phyloP scores from a whole-genome alignment of 2,888 invertebrate genomes.

The Fragum fragum region DNA sequence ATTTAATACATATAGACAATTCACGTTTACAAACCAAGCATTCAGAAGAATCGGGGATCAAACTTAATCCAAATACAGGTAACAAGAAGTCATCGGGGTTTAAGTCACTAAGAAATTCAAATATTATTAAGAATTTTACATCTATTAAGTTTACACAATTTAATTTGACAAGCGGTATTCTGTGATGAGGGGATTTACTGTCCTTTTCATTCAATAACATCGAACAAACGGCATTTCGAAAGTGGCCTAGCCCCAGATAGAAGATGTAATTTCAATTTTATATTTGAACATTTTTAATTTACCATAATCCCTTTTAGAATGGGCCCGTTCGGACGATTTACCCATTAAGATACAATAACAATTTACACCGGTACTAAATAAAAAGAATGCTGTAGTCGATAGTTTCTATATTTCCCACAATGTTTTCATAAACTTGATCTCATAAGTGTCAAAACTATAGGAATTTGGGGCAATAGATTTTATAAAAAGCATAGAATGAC shows the following conservation, averaged over 20 bases:
- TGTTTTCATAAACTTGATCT: no score
- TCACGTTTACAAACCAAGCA: background rate
- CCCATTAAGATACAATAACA: no score
- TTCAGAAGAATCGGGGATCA: background rate
- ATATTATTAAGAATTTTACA: constrained; percentile 69
- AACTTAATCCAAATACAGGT: background rate
- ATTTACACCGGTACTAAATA: no score
- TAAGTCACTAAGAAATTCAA: constrained; percentile 53
- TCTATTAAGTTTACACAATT: constrained; percentile 61
- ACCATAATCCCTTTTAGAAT: no score
- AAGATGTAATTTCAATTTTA: no score
- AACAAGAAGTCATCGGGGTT: constrained; percentile 38
- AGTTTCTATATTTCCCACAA: no score
- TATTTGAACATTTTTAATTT: no score
- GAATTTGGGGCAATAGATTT: no score
- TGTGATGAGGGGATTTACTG: constrained; percentile 20
- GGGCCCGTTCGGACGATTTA: no score
- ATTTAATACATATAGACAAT: background rate
- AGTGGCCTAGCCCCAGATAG: background rate
- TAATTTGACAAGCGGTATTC: constrained; percentile 65
- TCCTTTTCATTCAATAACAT: constrained; percentile 29
- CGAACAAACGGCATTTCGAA: background rate
- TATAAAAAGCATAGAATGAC: no score
- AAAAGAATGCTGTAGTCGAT: no score
- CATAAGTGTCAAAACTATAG: no score